These are phyloP conservation scores for Daubentonia madagascariensis DNA, from an alignment of 2,113 vertebrate species.

Conservation along the genomic window DNA sequence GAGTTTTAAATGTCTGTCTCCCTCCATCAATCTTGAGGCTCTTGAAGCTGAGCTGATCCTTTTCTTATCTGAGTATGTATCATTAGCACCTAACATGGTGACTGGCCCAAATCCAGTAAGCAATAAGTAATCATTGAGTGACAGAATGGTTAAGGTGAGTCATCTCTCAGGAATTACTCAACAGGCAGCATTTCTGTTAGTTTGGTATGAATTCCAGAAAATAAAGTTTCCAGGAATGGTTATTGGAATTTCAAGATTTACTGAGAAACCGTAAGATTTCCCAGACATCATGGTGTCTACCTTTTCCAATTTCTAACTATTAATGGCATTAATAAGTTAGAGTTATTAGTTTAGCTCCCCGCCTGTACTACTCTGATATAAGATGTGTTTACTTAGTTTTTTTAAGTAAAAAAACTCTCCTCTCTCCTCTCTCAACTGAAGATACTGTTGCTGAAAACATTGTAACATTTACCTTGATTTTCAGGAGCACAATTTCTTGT, in stretches of 20 bases:
- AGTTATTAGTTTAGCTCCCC: neutral
- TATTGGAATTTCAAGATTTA: neutral
- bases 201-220: constrained; percentile 38
- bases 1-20: neutral
- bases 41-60: neutral
- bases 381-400: neutral
- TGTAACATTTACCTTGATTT: neutral
- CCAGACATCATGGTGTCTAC: neutral
- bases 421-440: neutral
- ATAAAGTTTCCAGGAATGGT: neutral
- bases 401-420: neutral
- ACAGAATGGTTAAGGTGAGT: neutral
- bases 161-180: neutral
- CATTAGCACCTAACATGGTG: neutral
- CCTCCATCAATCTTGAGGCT: neutral
- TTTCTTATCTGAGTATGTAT: neutral
- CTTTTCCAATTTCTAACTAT: neutral
- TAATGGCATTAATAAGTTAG: neutral
- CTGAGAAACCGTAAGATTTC: neutral
- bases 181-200: neutral
- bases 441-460: neutral
- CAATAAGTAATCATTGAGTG: neutral
- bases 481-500: neutral
- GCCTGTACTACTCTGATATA: neutral
- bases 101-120: neutral